These are phyloP conservation scores for Apogon hyalosoma DNA, from an alignment of 2,797 vertebrate genomes.

Conservation along the genomic window DNA sequence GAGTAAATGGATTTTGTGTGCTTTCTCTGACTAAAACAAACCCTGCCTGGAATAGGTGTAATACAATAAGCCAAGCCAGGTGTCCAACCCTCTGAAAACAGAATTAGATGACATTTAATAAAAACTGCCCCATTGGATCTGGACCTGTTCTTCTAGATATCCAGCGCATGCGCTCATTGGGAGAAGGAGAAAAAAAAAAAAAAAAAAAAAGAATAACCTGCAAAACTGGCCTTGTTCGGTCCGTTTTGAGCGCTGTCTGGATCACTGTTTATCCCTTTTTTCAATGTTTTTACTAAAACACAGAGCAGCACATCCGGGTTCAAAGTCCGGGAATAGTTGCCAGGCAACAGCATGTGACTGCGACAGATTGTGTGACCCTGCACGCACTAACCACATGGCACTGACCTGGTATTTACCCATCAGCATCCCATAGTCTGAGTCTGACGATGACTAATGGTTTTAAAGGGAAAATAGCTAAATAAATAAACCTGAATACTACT, in stretches of 20 bases:
- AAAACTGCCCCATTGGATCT: background rate
- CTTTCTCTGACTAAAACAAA: background rate
- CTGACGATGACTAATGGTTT: background rate
- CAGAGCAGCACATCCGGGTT: slow-evolving; percentile 42
- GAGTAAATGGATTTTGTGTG: background rate
- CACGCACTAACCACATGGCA: slow-evolving; percentile 17
- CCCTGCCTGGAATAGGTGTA: too few relatives aligned
- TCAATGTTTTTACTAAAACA: background rate
- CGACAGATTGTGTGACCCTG: slow-evolving; percentile 36
- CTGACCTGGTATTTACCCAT: slow-evolving; percentile 20
- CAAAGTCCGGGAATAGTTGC: slow-evolving; percentile 59
- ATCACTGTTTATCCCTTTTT: background rate
- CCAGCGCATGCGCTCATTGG: slow-evolving; percentile 29
- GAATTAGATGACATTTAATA: too few relatives aligned
- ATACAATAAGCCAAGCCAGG: too few relatives aligned
- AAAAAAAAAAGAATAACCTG: slow-evolving; percentile 23
- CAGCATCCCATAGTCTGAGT: background rate
- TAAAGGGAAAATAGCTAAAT: background rate
- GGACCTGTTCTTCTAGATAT: slow-evolving; percentile 41
- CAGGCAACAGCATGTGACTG: slow-evolving; percentile 63
- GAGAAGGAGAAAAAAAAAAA: background rate
- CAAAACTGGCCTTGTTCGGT: slow-evolving; percentile 20
- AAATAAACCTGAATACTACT: background rate
- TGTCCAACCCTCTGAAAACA: too few relatives aligned
- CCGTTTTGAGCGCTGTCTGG: background rate